Base-by-base conservation (phyloP, 2,888 invertebrate genomes). In the Sipunculus nudus region DNA sequence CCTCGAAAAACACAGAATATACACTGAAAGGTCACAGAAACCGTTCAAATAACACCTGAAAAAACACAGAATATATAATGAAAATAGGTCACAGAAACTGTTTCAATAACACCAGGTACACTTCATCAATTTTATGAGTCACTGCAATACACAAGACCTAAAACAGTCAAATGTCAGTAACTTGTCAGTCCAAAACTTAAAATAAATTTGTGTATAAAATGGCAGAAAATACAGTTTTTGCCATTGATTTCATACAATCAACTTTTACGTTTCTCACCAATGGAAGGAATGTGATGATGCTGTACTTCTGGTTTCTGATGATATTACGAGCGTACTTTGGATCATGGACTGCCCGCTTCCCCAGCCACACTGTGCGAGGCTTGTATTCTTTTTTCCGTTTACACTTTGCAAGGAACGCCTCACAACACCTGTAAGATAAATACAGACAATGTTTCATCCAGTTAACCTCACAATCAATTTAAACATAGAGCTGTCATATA, bases 301-400 rank as follows among this genome's bases (percentile, higher is more conserved):
- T 98, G 87, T 98, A 99, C 88, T 99, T 99, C 87, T 95, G 92
- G 87, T 99, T 99, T 77, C 96, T 89, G 70, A 99, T 96, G 77
- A 94, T 92, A 86, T 99, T 99, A 61, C 93, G 90, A 59, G 96
- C 94, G 86, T 91, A 96, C 92, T 93, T 79, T 23, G 66, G 41
- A 16, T 60, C 59, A 76, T 93, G 93, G 53, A 89, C 88, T n/a
- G 61, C 61, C 21, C 59, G 69, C 89, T 90, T 66, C 3, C 84
- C 84, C 21, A 85, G 65, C 63, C 76, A 79, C 25, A 85, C 77
- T 4, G 78, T 79, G n/a, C 85, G 68, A 5, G 83, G 72, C 52
- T 78, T 75, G 52, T 77, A 74, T 35, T 78, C 81, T 47, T 76
- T 78, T 46, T 77, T 70, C 49, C 77, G 65, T 26, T 73, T 65